These are phyloP conservation scores for Alethe diademata DNA, from an alignment of 2,113 vertebrate genomes.

Conservation along the genomic window DNA sequence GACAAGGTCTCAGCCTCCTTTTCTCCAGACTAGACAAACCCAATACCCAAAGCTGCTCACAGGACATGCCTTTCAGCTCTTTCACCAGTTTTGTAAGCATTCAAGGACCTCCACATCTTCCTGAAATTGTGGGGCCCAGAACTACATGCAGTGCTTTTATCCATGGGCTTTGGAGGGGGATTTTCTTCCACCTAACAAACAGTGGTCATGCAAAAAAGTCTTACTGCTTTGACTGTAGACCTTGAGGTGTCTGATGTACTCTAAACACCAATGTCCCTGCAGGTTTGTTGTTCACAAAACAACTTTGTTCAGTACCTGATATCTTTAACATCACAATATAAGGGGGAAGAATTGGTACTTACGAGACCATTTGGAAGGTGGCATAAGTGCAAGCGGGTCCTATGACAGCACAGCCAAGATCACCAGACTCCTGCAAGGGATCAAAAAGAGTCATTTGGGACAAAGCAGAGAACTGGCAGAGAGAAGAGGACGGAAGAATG, in stretches of 20 bases:
- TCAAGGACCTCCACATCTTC: not conserved
- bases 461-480: not conserved
- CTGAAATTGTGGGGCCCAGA: not conserved
- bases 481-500: not conserved
- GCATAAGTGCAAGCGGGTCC: conserved; percentile 91
- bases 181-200: not conserved
- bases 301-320: not conserved
- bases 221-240: not conserved
- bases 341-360: conserved; percentile 69
- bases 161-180: not conserved
- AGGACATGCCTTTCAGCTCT: not conserved
- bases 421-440: conserved; percentile 60
- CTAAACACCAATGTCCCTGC: not conserved
- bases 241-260: not conserved
- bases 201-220: not conserved
- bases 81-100: not conserved
- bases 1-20: not conserved
- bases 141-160: not conserved
- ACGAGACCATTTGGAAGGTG: conserved; percentile 93
- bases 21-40: not conserved
- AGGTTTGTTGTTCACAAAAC: not conserved
- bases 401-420: conserved; percentile 85
- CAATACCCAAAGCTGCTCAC: not conserved
- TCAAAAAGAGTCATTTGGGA: not conserved
- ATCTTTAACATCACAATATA: not conserved